A percentile compares a stretch with the other conserved stretches of the same genome.
These are phyloP conservation scores for Acanthopleura granulata DNA, from an alignment of 2,888 invertebrate genomes.

Conservation along the genomic window DNA sequence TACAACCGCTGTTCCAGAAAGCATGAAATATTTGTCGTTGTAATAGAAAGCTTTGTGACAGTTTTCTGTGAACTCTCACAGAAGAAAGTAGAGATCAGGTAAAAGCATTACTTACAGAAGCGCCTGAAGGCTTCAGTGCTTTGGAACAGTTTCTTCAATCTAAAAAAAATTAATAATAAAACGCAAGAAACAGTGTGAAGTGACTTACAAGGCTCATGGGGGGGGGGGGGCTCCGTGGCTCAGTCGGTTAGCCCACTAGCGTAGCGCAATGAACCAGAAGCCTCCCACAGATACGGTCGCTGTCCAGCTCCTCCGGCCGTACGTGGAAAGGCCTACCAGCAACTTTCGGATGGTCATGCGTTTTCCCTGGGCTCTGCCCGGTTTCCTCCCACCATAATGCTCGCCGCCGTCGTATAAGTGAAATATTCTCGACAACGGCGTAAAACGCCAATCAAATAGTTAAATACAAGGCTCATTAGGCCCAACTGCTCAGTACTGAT, in stretches of 20 bases:
- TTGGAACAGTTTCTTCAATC: neutral
- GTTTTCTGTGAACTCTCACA: neutral
- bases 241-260: too few species aligned
- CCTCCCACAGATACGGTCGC: too few species aligned
- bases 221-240: too few species aligned
- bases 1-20: neutral
- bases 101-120: neutral
- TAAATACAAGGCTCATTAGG: constrained; percentile 7
- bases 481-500: constrained; percentile 24
- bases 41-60: neutral
- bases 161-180: neutral
- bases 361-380: too few species aligned
- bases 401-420: too few species aligned
- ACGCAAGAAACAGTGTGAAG: neutral
- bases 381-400: too few species aligned
- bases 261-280: too few species aligned
- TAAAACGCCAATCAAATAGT: too few species aligned
- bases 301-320: too few species aligned
- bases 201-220: neutral
- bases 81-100: neutral
- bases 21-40: neutral
- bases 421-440: too few species aligned
- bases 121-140: neutral
- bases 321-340: too few species aligned
- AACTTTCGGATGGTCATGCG: too few species aligned